Evolutionary conservation across 2,888 invertebrate genomes (phyloP).

Genomic region (Synergus japonicus): DNA sequence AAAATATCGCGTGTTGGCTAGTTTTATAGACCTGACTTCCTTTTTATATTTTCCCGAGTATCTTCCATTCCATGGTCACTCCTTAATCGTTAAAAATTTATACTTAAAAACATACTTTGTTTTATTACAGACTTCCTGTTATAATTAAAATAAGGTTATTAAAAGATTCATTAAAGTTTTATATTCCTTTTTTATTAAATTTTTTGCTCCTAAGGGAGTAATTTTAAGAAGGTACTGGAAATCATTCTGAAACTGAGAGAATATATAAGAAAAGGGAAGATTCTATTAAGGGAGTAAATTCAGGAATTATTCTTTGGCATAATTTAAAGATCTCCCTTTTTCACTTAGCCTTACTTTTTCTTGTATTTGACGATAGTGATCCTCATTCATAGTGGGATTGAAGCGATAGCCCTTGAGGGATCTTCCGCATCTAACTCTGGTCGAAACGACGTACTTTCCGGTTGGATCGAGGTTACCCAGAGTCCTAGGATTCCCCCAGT

Average conservation of each 20-base stretch:
- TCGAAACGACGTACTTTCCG: constrained; percentile 82
- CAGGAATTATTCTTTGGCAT: constrained; percentile 15
- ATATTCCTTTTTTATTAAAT: not conserved
- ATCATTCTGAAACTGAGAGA: not conserved
- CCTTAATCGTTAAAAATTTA: too few species aligned
- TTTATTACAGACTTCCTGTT: not conserved
- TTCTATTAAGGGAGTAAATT: not conserved
- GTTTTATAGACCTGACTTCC: not conserved
- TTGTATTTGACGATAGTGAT: constrained; percentile 83
- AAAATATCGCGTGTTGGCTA: not conserved
- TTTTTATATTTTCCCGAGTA: not conserved
- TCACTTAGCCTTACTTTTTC: constrained; percentile 73
- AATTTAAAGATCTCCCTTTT: constrained; percentile 28
- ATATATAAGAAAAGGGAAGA: not conserved
- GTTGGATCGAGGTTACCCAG: constrained; percentile 82
- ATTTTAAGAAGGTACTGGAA: not conserved
- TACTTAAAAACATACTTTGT: not conserved
- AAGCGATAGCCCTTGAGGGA: constrained; percentile 82
- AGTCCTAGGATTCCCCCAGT: constrained; percentile 65
- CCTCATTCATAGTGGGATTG: constrained; percentile 83
- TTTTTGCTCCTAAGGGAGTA: not conserved
- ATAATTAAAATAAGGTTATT: not conserved
- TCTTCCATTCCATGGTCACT: not conserved
- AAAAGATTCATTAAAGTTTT: not conserved
- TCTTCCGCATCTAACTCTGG: constrained; percentile 83